Evolutionary conservation across 1,140 invertebrate species (phyloP).

Genomic region (Proctacanthus coquilletti): DNA sequence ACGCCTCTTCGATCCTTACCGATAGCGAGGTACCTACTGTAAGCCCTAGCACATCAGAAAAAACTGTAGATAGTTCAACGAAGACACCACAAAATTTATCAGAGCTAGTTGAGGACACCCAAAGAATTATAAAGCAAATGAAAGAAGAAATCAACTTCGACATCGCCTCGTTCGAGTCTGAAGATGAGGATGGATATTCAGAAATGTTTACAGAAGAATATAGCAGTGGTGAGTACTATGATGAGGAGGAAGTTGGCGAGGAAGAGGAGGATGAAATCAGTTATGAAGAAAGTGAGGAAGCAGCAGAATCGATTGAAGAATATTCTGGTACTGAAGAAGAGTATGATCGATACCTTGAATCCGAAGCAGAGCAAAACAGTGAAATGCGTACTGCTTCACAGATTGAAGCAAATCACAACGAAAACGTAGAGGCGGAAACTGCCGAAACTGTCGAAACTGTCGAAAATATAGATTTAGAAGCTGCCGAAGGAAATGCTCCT

Average conservation of each 20-base stretch:
- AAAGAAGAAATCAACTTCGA: slow-evolving; percentile 42
- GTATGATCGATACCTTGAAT: too few relatives aligned
- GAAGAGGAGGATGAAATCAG: slow-evolving; percentile 35
- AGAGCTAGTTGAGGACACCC: slow-evolving; percentile 39
- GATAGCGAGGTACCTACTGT: too few relatives aligned
- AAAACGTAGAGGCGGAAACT: slow-evolving; percentile 18
- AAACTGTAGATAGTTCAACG: too few relatives aligned
- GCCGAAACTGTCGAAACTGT: slow-evolving; percentile 8
- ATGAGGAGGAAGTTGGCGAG: slow-evolving; percentile 21
- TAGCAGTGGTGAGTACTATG: slow-evolving; percentile 30
- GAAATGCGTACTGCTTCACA: slow-evolving; percentile 10
- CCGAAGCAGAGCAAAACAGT: slow-evolving; percentile 9
- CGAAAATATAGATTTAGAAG: slow-evolving; percentile 4
- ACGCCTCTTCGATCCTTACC: too few relatives aligned
- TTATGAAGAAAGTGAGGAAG: slow-evolving; percentile 31
- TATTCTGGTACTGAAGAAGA: slow-evolving; percentile 18
- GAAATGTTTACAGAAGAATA: slow-evolving; percentile 29
- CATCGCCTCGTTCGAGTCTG: slow-evolving; percentile 34
- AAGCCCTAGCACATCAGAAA: too few relatives aligned
- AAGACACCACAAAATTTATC: slow-evolving; percentile 35
- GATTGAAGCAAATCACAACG: slow-evolving; percentile 23
- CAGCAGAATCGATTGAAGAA: slow-evolving; percentile 18
- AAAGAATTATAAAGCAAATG: slow-evolving; percentile 42
- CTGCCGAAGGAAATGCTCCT: slow-evolving; percentile 3
- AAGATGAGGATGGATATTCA: slow-evolving; percentile 32